Conservation (phyloP, 64 coral and sea anemone species). For the Pocillopora damicornis region DNA sequence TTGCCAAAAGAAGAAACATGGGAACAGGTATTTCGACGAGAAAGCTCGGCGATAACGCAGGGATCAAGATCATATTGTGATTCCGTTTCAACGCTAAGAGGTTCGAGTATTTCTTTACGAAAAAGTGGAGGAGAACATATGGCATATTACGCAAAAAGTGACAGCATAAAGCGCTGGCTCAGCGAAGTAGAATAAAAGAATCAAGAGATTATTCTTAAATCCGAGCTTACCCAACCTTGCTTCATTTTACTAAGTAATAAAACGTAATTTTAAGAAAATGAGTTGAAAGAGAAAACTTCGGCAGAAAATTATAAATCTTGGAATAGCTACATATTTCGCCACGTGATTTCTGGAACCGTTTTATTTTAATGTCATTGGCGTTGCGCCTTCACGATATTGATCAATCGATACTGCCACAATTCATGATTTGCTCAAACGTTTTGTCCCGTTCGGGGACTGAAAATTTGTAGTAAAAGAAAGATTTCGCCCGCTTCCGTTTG, state of each 20-base stretch:
- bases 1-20: neutral
- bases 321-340: too few species aligned
- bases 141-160: neutral
- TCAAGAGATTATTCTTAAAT: neutral
- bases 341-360: too few species aligned
- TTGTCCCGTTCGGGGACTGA: too few species aligned
- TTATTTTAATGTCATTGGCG: too few species aligned
- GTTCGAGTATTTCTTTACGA: neutral
- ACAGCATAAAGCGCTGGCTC: conserved; percentile 33
- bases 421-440: too few species aligned
- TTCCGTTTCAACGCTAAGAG: neutral
- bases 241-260: too few species aligned
- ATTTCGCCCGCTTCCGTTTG: too few species aligned
- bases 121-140: neutral
- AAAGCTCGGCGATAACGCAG: neutral
- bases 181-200: conserved; percentile 14
- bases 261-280: neutral
- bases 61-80: neutral
- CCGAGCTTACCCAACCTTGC: too few species aligned
- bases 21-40: neutral
- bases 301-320: neutral
- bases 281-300: neutral
- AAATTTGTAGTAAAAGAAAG: too few species aligned
- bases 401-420: too few species aligned
- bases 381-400: too few species aligned